phyloP scores from a whole-genome alignment of 1,140 invertebrate species.

The Anastrepha ludens region DNA sequence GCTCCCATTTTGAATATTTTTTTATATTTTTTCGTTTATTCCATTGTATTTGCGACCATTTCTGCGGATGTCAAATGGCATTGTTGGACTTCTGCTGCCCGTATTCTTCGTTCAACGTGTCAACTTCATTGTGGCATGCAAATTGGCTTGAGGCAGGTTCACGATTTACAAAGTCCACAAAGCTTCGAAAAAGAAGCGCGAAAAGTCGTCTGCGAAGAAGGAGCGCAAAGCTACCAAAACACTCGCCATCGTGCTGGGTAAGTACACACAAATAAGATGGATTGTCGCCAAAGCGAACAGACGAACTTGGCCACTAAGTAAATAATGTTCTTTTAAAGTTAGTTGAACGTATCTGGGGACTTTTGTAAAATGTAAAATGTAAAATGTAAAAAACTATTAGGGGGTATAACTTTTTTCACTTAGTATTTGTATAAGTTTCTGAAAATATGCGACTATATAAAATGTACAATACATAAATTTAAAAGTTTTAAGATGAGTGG shows the following conservation, averaged over 20 bases:
- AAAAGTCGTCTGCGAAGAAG: constrained; percentile 95
- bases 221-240: constrained; percentile 99
- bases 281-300: neutral
- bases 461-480: too few species aligned
- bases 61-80: neutral
- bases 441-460: too few species aligned
- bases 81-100: neutral
- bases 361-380: too few species aligned
- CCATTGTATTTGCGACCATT: neutral
- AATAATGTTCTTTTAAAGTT: too few species aligned
- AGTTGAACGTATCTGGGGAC: too few species aligned
- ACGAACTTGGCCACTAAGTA: neutral
- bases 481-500: too few species aligned
- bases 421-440: too few species aligned
- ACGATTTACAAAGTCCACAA: constrained; percentile 95
- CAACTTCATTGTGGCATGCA: neutral
- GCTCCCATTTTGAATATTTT: neutral
- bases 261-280: constrained; percentile 70
- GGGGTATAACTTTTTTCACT: too few species aligned
- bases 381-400: too few species aligned
- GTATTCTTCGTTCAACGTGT: neutral
- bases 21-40: constrained; percentile 8
- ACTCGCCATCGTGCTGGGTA: constrained; percentile 98
- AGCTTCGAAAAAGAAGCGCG: constrained; percentile 94
- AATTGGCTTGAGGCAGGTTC: constrained; percentile 77